These are phyloP conservation scores for Serranus cabrilla DNA, from an alignment of 2,797 vertebrate genomes.

Conservation along the genomic window DNA sequence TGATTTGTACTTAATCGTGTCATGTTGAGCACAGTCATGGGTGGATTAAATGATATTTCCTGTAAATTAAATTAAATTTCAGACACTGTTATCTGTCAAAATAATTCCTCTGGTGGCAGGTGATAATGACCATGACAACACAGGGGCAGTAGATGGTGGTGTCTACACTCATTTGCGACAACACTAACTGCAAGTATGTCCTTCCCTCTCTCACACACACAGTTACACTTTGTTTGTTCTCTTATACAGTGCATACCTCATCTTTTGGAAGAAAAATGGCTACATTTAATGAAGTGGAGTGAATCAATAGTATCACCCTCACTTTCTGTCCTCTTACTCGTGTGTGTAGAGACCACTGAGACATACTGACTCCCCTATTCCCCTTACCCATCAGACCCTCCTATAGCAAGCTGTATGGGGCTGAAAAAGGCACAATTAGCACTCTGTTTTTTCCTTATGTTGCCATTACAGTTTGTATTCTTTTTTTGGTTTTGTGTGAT, in stretches of 20 bases:
- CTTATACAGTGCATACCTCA: background rate
- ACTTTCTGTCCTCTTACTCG: background rate
- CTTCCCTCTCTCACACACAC: background rate
- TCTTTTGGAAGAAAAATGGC: conserved; percentile 11
- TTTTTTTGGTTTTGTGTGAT: background rate
- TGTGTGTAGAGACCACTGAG: conserved; percentile 6
- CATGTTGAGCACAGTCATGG: background rate
- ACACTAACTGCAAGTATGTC: conserved; percentile 4
- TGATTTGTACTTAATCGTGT: background rate
- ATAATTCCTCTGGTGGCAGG: background rate
- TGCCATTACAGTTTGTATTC: background rate
- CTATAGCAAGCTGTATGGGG: background rate
- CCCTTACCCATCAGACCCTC: background rate
- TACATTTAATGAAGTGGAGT: conserved; percentile 21
- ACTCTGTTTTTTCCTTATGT: background rate
- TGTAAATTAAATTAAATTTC: background rate
- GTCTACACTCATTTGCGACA: conserved; percentile 59
- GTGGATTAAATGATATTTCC: background rate
- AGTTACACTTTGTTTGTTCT: background rate
- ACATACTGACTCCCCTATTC: background rate
- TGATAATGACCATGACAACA: conserved; percentile 31
- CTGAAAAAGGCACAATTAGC: background rate
- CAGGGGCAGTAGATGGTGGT: conserved; percentile 79
- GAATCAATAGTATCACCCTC: conserved; percentile 13
- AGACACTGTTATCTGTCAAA: background rate